Evolutionary conservation across 2,797 vertebrate species (phyloP), one percentile per base, ranked within the genome.

Genomic region (Botia almorhae): DNA sequence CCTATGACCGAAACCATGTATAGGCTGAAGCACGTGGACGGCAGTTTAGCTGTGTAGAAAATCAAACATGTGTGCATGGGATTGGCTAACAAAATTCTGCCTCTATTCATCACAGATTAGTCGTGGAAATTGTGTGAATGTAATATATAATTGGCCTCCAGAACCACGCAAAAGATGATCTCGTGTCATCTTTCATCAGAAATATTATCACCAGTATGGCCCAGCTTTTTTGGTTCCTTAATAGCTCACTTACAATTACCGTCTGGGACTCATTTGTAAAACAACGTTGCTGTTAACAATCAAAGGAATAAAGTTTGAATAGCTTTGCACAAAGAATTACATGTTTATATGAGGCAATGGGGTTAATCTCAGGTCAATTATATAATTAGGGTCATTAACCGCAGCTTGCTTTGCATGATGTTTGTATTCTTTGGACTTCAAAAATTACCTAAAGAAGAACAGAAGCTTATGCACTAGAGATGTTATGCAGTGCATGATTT

Each of bases 1-100:
- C 60, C 19, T 58, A 10, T 46, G 74, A 76, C 10, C 53, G 58
- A 68, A 77, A 77, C 0, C 75, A 77, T 48, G 64, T 29, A 51
- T 74, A 12, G 19, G 19, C 23, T 33, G 10, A 74, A 48, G 26
- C 61, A 36, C 7, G 16, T 64, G 61, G 29, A 64, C 7, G 7
- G 64, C 3, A 7, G 16, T 58, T 69, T 58, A 12, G 39, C 17
- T 33, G 23, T 13, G 16, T 10, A 50, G 43, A 55, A 56, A 55
- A 46, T 43, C 8, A 17, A 43, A 26, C 74, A 65, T 29, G 21
- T 33, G 51, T 58, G 64, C 21, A 48, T 69, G 11, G n/a, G 65
- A 50, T 78, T 60, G 64, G n/a, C 21, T 26, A 56, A 43, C 8
- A 67, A 29, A 48, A 69, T 69, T 39, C 5, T 68, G 74, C 36